A percentile compares a stretch with the other conserved stretches of the same genome.
These are phyloP conservation scores for Mixornis gularis DNA, from an alignment of 2,113 vertebrate genomes.

Conservation along the genomic window DNA sequence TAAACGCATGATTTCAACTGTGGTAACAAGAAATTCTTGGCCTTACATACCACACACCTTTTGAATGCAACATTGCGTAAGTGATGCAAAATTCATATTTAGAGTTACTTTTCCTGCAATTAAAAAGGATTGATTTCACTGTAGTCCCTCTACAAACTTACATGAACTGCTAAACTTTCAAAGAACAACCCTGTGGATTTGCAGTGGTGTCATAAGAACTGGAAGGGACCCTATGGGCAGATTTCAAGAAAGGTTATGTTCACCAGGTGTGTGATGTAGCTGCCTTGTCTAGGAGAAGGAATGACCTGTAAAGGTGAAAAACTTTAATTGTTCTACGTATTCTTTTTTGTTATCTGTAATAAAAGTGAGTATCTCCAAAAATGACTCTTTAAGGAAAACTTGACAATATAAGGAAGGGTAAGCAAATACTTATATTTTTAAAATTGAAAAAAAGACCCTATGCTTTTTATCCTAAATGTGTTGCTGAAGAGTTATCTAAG, in stretches of 20 bases:
- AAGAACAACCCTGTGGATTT: background rate
- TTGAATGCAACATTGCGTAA: background rate
- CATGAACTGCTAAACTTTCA: background rate
- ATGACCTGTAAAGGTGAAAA: background rate
- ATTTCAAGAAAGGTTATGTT: fast-evolving
- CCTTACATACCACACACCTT: background rate
- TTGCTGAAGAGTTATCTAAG: background rate
- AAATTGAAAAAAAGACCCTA: background rate
- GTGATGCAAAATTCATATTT: background rate
- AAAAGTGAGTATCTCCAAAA: background rate
- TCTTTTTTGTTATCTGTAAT: background rate
- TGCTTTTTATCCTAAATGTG: background rate
- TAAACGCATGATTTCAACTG: background rate
- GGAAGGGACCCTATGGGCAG: background rate
- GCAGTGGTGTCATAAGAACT: background rate
- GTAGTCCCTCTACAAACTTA: background rate
- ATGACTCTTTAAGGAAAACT: background rate
- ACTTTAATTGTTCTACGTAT: background rate
- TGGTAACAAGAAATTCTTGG: background rate
- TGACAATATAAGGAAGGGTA: background rate
- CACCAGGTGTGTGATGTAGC: background rate
- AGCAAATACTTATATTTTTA: background rate
- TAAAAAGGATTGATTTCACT: background rate
- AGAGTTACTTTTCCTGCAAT: background rate
- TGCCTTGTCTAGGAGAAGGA: background rate